Conservation (phyloP, 64 coral and sea anemone species). For the Catalaphyllia jardinei region DNA sequence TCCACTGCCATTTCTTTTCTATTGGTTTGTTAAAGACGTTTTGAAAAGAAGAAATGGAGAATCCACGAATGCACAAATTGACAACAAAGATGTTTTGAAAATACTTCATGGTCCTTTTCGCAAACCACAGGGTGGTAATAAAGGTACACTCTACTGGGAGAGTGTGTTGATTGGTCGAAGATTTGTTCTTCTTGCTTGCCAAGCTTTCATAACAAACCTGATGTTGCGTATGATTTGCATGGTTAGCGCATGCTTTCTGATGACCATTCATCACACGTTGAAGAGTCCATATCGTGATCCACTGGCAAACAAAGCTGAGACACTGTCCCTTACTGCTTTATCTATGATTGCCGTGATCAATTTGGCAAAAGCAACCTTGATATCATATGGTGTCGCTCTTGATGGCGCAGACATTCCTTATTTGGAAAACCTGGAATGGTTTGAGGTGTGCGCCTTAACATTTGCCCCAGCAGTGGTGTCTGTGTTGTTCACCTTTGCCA, state of each 20-base stretch:
- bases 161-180: slow-evolving; percentile 79
- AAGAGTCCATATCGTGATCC: slow-evolving; percentile 24
- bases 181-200: slow-evolving; percentile 41
- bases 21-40: slow-evolving; percentile 35
- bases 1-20: slow-evolving; percentile 62
- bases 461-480: not conserved
- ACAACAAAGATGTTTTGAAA: slow-evolving; percentile 46
- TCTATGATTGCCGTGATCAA: slow-evolving; percentile 19
- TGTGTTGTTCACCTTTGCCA: not conserved
- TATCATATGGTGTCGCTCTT: slow-evolving; percentile 5
- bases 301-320: slow-evolving; percentile 2
- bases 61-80: not conserved
- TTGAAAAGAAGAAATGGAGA: too few relatives aligned
- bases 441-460: slow-evolving; percentile 26
- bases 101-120: slow-evolving; percentile 73
- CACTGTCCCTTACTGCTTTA: not conserved
- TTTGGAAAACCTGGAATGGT: not conserved
- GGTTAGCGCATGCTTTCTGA: not conserved
- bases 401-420: not conserved
- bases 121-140: not conserved
- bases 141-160: slow-evolving; percentile 79
- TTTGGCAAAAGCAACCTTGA: slow-evolving; percentile 14
- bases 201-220: slow-evolving; percentile 57
- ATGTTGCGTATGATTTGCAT: slow-evolving; percentile 50
- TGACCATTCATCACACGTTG: slow-evolving; percentile 6